A percentile compares a stretch with the other conserved stretches of the same genome.
Evolutionary conservation across 2,113 vertebrate species (phyloP).

Genomic region (Lepidothrix coronata): DNA sequence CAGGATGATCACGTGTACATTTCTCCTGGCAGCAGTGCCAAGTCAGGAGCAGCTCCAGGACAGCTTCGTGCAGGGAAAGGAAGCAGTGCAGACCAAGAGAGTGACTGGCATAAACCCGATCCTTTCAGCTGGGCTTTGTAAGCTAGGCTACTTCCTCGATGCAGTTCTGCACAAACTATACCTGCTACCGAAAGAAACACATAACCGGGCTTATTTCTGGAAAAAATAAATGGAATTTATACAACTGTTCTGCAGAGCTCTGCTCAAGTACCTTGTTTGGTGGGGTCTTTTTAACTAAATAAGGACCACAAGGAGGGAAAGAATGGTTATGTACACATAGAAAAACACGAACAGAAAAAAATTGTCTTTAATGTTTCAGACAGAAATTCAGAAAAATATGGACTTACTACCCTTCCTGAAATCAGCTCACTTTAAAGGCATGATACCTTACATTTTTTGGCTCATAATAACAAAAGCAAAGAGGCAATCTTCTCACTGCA

Average conservation of each 20-base stretch:
- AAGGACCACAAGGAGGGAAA: neutral
- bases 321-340: fast-evolving
- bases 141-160: too few species aligned
- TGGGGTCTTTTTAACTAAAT: neutral
- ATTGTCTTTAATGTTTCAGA: neutral
- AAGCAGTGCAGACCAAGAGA: neutral
- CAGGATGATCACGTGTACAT: fast-evolving
- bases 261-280: neutral
- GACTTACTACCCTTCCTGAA: neutral
- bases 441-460: neutral
- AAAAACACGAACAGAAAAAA: neutral
- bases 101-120: fast-evolving
- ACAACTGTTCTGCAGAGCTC: neutral
- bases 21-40: neutral
- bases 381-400: neutral
- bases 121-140: neutral
- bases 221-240: neutral
- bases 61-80: fast-evolving
- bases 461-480: neutral
- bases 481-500: too few species aligned
- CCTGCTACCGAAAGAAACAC: neutral
- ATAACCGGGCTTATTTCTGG: neutral
- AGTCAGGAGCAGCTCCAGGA: neutral
- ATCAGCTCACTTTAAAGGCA: neutral
- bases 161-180: neutral